Conservation (phyloP, 2,888 invertebrate genomes). For the Caenorhabditis becei region DNA sequence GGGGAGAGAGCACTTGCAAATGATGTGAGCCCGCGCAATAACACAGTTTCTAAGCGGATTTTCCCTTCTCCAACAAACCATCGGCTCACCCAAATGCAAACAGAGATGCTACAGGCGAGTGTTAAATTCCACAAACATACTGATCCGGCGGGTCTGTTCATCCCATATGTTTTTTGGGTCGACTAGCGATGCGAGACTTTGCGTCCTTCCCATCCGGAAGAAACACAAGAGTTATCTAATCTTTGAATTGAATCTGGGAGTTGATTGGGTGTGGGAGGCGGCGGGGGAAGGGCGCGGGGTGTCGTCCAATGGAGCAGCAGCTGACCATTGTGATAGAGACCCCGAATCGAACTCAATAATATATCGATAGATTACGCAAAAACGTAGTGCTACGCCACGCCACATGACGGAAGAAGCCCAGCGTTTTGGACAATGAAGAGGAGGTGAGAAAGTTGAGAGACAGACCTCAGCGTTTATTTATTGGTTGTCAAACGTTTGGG, state of each 20-base stretch:
- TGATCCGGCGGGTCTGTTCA: constrained; percentile 20
- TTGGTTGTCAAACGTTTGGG: constrained; percentile 50
- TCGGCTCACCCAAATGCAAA: constrained; percentile 55
- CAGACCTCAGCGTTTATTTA: constrained; percentile 56
- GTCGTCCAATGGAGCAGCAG: constrained; percentile 24
- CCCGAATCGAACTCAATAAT: constrained; percentile 53
- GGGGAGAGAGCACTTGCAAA: constrained; percentile 42
- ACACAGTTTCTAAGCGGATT: constrained; percentile 59
- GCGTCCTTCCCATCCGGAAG: constrained; percentile 28
- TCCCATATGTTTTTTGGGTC: constrained; percentile 16
- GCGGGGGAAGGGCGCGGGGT: constrained; percentile 11
- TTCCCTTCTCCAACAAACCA: constrained; percentile 42
- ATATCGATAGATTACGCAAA: constrained; percentile 57
- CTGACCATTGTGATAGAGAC: constrained; percentile 56
- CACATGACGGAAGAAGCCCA: constrained; percentile 38
- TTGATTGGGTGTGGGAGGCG: constrained; percentile 29
- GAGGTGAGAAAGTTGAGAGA: constrained; percentile 19
- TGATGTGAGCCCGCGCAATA: constrained; percentile 50
- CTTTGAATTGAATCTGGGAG: constrained; percentile 47
- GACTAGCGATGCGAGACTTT: neutral
- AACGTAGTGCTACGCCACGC: constrained; percentile 32
- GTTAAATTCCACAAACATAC: constrained; percentile 53
- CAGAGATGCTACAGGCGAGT: constrained; percentile 45
- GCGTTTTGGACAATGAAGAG: constrained; percentile 43
- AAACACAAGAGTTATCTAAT: constrained; percentile 22